Conservation (phyloP, 1,140 invertebrate genomes). For the Aphis craccivora region DNA sequence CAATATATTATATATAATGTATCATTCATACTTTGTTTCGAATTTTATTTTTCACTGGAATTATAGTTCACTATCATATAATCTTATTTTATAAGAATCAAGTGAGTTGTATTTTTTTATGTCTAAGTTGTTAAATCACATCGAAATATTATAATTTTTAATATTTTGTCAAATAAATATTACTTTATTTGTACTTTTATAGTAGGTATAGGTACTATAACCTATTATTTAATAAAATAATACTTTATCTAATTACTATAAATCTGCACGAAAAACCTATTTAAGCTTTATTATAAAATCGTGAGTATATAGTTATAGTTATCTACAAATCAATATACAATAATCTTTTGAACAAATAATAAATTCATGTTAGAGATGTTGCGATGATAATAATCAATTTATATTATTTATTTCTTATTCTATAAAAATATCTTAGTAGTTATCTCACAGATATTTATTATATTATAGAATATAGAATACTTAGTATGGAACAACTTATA, state of each 20-base stretch:
- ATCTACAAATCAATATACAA: not conserved
- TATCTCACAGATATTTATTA: not conserved
- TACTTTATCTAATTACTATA: not conserved
- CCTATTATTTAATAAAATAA: not conserved
- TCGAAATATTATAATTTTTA: not conserved
- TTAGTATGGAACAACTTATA: not conserved
- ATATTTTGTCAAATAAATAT: not conserved
- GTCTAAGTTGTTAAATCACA: not conserved
- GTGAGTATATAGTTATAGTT: not conserved
- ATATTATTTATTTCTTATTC: not conserved
- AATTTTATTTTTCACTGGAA: not conserved
- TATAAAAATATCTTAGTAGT: not conserved
- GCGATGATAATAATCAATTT: not conserved
- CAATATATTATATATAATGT: not conserved
- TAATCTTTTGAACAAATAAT: not conserved
- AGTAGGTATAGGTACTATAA: too few species aligned
- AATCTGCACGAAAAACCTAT: slow-evolving; percentile 17
- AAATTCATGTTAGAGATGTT: not conserved
- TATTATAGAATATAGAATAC: not conserved
- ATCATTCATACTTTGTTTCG: not conserved
- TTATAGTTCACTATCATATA: not conserved
- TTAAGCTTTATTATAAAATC: not conserved
- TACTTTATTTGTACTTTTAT: not conserved
- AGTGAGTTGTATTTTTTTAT: not conserved
- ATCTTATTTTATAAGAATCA: not conserved